These are phyloP conservation scores for Gnathonemus longibarbis DNA, from an alignment of 2,113 vertebrate species.

Conservation along the genomic window DNA sequence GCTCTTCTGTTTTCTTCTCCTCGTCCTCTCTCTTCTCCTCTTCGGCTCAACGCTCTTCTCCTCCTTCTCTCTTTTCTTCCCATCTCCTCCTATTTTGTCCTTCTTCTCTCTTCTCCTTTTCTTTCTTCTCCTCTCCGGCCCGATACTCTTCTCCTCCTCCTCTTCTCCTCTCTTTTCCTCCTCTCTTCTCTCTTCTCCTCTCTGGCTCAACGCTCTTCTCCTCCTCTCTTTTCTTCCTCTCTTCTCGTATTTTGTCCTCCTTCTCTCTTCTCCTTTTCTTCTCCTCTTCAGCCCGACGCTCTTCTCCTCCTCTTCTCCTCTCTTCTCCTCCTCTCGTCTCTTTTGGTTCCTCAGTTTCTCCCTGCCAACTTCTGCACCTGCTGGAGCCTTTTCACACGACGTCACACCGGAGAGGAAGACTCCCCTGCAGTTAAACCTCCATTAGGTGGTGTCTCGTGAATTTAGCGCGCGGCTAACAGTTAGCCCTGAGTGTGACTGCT, in stretches of 20 bases:
- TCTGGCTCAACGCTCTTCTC: no score
- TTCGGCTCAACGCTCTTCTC: no score
- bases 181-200: no score
- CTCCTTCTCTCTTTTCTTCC: background rate
- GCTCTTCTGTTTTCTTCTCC: background rate
- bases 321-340: background rate
- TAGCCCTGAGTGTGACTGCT: background rate
- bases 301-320: no score
- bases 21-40: background rate
- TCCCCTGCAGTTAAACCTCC: background rate
- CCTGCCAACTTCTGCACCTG: background rate
- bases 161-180: no score
- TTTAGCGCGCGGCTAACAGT: background rate
- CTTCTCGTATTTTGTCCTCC: no score
- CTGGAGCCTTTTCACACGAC: background rate
- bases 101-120: no score
- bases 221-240: background rate
- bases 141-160: no score
- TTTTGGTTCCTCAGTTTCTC: background rate
- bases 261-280: no score
- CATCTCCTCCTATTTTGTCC: no score
- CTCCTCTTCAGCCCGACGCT: no score
- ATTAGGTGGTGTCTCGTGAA: background rate
- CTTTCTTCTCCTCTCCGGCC: no score
- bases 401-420: background rate